Base-by-base conservation (phyloP, 1,140 invertebrate genomes). In the Hyles vespertilio region DNA sequence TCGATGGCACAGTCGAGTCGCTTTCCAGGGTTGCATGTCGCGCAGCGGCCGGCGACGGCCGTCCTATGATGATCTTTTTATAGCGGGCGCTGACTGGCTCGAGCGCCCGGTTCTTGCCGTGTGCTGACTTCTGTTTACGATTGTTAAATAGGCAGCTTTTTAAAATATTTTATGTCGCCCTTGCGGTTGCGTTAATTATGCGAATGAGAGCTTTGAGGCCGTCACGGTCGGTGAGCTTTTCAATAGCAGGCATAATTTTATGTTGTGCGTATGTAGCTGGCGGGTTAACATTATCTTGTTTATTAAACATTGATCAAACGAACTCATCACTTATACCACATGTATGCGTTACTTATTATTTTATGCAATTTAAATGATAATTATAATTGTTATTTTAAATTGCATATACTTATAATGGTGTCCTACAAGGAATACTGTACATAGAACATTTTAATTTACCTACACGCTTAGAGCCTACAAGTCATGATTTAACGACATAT, bases 1-100 rank as follows among this genome's bases (percentile, higher is more conserved):
- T 83, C 83, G 84, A 88, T 88, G 87, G 87, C 85, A 87, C 79
- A 82, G 86, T 77, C 77, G 77, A 84, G 74, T 83, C 81, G 84
- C 78, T 88, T 85, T 89, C 89, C 89, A 89, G 89, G 89, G 89
- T 89, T 89, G 87, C 79, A 84, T 88, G 87, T 89, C 87, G 87
- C 82, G 69, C 72, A 72, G 84, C 76, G 72, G 81, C 74, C 79
- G 81, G 71, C 82, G 80, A 72, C 74, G 78, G 73, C 79, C 76
- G 80, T 87, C 77, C 79, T 84, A 79, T 87, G 84, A 87, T 83
- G 81, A 86, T 88, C 89, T 90, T 90, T 90, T 89, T 90, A 89
- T 90, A 90, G 87, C 82, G 76, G 74, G 65, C 73, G 74, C 78
- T 78, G 83, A 81, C 87, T 82, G 81, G 86, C 79, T 80, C 82